These are phyloP conservation scores for Meloidogyne hapla DNA, from an alignment of 1,140 invertebrate species.

Conservation along the genomic window DNA sequence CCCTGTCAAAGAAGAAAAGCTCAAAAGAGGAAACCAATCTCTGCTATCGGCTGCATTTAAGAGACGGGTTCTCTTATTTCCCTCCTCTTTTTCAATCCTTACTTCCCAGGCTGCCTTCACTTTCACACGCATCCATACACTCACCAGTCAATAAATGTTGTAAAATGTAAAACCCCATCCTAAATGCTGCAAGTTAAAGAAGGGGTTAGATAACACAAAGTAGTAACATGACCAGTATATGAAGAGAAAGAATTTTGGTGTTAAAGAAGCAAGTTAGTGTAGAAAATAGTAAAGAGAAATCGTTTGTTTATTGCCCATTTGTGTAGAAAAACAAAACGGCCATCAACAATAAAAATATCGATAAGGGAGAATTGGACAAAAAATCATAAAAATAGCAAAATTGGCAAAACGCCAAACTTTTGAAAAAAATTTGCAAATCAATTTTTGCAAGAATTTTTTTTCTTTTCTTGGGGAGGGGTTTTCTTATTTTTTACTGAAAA, in stretches of 20 bases:
- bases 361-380: not conserved
- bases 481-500: too few relatives aligned
- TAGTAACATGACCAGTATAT: not conserved
- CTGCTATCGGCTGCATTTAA: not conserved
- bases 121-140: not conserved
- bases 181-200: not conserved
- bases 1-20: not conserved
- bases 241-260: not conserved
- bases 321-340: not conserved
- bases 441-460: too few relatives aligned
- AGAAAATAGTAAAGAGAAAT: not conserved
- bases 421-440: not conserved
- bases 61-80: not conserved
- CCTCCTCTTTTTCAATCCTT: not conserved
- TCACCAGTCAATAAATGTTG: conserved; percentile 2
- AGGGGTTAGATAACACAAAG: not conserved
- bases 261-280: conserved; percentile 1
- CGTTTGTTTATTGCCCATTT: not conserved
- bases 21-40: not conserved
- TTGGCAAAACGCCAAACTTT: not conserved
- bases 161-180: not conserved
- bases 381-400: not conserved
- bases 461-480: too few relatives aligned
- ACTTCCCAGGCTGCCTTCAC: not conserved
- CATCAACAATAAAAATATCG: not conserved